Base-by-base conservation (phyloP, 2,113 vertebrate species). In the Oryzias javanicus region DNA sequence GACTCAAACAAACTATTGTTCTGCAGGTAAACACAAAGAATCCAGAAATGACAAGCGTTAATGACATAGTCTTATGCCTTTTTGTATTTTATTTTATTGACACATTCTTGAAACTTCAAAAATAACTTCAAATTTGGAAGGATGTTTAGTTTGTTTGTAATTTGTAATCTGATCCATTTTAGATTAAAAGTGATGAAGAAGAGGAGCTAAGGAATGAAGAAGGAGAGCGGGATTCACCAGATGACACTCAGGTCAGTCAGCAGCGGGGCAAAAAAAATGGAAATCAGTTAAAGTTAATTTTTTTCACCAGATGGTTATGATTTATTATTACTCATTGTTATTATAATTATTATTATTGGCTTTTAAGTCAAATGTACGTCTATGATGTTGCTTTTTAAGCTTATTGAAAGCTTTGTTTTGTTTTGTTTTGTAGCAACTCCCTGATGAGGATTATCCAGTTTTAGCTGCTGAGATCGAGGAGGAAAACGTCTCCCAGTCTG, bases 401-500 rank as follows among this genome's bases (percentile, higher is more conserved):
- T 20, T 10, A n/a, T 14, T 14, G 10, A 17, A 27, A 41, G 4
- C 15, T 2, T n/a, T n/a, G n/a, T n/a, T 27, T 3, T 42, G 12
- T 49, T 40, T 60, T 63, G 51, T 14, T 10, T 48, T 78, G 17
- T 56, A 98, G 95, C 93, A 91, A 55, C 88, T 94, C 6, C 92
- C 92, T 0, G 92, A 94, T 29, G 93, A 90, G 19, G 82, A 88
- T 24, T 98, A 93, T 13, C 80, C 89, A 0, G 80, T 89, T 4
- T 90, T 93, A 74, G 90, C 91, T 0, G 86, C 69, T 41, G 82
- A 87, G 53, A 89, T 91, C 0, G 91, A 88, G 15, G 79, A 94
- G 47, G 92, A 91, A 4, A 92, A 60, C 1, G 68, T 88, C 18
- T 86, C 94, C 60, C 95, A 97, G 60, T 93, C 95, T 0, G 90